A percentile compares a stretch with the other conserved stretches of the same genome.
phyloP scores from a whole-genome alignment of 1,140 invertebrate species.

The Kradibia gibbosae region DNA sequence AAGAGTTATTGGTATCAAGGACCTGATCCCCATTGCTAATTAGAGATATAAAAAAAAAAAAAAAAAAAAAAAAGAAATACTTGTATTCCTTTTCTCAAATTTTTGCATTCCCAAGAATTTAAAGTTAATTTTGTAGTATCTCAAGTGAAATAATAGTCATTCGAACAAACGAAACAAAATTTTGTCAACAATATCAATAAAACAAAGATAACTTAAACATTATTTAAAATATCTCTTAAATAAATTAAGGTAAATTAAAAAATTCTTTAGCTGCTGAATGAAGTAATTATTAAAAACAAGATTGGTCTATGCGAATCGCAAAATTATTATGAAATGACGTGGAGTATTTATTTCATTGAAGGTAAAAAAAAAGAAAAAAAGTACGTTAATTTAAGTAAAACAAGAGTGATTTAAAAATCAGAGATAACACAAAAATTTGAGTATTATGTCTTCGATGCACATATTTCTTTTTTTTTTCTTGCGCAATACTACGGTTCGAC shows the following conservation, averaged over 20 bases:
- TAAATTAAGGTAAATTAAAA: not conserved
- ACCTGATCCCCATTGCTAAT: not conserved
- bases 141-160: constrained; percentile 34
- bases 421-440: constrained; percentile 43
- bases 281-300: not conserved
- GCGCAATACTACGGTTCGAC: constrained; percentile 32
- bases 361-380: no score
- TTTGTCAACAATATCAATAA: not conserved
- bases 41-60: not conserved
- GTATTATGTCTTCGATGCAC: not conserved
- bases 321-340: constrained; percentile 18
- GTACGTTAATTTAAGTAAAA: constrained; percentile 33
- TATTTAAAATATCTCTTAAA: constrained; percentile 25
- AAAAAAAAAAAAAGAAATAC: constrained; percentile 32
- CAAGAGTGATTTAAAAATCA: constrained; percentile 7
- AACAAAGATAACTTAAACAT: constrained; percentile 16
- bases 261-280: constrained; percentile 1
- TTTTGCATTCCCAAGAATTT: constrained; percentile 27
- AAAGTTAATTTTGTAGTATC: no score
- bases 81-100: constrained; percentile 28
- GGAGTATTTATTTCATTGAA: constrained; percentile 13
- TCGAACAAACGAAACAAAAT: not conserved
- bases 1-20: not conserved
- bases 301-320: not conserved
- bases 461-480: constrained; percentile 12